Conservation (phyloP, 1,140 invertebrate species). For the Helicoverpa armigera region DNA sequence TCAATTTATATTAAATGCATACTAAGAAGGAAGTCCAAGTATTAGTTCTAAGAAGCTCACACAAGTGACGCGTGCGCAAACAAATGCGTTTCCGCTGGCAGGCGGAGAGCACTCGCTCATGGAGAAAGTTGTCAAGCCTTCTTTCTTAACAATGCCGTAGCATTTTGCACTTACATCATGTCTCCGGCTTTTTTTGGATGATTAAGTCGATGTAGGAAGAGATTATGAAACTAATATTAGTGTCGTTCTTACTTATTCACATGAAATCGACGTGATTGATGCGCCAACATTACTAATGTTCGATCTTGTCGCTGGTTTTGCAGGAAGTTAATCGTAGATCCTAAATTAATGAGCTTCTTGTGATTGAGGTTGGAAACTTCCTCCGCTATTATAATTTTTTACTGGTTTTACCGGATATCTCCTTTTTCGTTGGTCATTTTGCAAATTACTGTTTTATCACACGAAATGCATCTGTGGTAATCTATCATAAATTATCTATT, state of each 20-base stretch:
- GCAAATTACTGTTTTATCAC: too few relatives aligned
- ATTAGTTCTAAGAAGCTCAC: slow-evolving; percentile 59
- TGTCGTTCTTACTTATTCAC: background rate
- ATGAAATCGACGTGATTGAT: slow-evolving; percentile 28
- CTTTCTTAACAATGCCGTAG: slow-evolving; percentile 55
- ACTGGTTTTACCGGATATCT: background rate
- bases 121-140: slow-evolving; percentile 61
- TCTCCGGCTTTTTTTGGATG: slow-evolving; percentile 42
- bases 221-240: slow-evolving; percentile 47
- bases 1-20: slow-evolving; percentile 35
- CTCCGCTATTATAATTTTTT: background rate
- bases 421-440: too few relatives aligned
- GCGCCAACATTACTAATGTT: slow-evolving; percentile 13
- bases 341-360: slow-evolving; percentile 20
- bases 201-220: slow-evolving; percentile 44
- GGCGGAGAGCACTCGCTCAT: slow-evolving; percentile 53
- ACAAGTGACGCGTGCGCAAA: slow-evolving; percentile 52
- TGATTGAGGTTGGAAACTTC: background rate
- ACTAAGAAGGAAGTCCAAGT: slow-evolving; percentile 54
- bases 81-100: slow-evolving; percentile 58
- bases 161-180: slow-evolving; percentile 42
- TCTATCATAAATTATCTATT: too few relatives aligned
- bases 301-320: slow-evolving; percentile 3
- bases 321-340: slow-evolving; percentile 19
- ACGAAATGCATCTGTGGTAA: too few relatives aligned